Percentiles rank a stretch among this genome's conserved stretches.
phyloP scores from a whole-genome alignment of 37 sponge, comb jelly and placozoan species.

The Chondrosia reniformis region DNA sequence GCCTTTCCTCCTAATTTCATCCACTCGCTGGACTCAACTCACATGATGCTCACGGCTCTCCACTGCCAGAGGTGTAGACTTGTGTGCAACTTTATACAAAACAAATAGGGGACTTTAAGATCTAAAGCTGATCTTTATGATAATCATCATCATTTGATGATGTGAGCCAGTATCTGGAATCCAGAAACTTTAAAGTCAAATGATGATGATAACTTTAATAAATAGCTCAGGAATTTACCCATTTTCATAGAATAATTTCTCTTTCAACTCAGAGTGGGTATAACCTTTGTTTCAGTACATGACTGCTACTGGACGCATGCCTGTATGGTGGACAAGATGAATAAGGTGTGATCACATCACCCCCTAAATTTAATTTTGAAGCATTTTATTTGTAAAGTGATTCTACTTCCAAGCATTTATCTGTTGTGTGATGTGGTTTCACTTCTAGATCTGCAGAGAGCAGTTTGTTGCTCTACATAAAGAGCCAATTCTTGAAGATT shows the following conservation, averaged over 20 bases:
- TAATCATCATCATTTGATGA: too few species aligned
- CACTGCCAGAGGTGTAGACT: conserved; percentile 69
- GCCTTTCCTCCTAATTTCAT: conserved; percentile 98
- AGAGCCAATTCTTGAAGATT: conserved; percentile 70
- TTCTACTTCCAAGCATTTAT: not conserved
- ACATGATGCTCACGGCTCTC: conserved; percentile 98
- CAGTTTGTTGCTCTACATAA: conserved; percentile 90
- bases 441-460: conserved; percentile 66
- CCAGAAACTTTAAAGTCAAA: not conserved
- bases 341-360: conserved; percentile 52
- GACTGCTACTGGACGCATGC: conserved; percentile 98
- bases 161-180: not conserved
- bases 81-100: too few species aligned
- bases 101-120: too few species aligned
- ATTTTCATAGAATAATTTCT: not conserved
- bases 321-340: conserved; percentile 77
- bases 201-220: not conserved
- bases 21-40: conserved; percentile 97
- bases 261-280: conserved; percentile 51
- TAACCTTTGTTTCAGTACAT: conserved; percentile 93
- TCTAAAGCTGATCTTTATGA: too few species aligned
- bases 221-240: not conserved
- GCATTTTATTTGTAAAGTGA: not conserved
- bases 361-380: not conserved
- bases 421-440: not conserved